phyloP scores from a whole-genome alignment of 1,140 invertebrate species.

The Drosophila carrolli region DNA sequence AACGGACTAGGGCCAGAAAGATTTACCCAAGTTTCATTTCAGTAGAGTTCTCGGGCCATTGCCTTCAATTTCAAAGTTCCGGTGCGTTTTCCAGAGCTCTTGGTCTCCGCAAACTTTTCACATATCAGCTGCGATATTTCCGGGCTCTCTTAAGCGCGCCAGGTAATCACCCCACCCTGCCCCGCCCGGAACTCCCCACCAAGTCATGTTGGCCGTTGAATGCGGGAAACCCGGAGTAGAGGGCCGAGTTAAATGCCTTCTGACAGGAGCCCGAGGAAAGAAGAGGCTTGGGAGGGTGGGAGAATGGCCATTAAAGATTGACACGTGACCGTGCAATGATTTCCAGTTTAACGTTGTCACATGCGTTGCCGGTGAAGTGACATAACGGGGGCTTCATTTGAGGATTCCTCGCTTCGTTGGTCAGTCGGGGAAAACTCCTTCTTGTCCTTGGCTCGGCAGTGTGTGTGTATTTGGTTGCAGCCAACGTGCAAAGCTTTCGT shows the following conservation, averaged over 20 bases:
- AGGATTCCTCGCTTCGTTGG: constrained; percentile 22
- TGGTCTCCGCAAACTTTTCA: constrained; percentile 24
- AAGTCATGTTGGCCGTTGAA: constrained; percentile 40
- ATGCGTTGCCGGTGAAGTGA: constrained; percentile 46
- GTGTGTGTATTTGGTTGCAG: constrained; percentile 50
- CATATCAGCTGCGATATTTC: constrained; percentile 32
- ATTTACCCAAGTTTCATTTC: constrained; percentile 2
- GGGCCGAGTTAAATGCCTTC: constrained; percentile 62
- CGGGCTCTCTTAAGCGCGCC: constrained; percentile 9
- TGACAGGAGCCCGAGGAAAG: constrained; percentile 47
- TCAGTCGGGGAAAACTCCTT: constrained; percentile 20
- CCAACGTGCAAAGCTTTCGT: constrained; percentile 76
- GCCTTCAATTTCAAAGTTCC: constrained; percentile 32
- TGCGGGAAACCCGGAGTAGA: constrained; percentile 36
- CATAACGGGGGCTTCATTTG: constrained; percentile 40
- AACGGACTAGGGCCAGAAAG: not conserved
- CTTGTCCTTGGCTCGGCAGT: constrained; percentile 8
- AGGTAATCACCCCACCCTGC: constrained; percentile 42
- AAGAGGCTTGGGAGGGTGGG: not conserved
- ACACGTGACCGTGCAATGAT: constrained; percentile 84
- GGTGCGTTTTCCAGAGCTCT: not conserved
- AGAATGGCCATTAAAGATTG: constrained; percentile 73
- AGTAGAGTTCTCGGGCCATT: constrained; percentile 12
- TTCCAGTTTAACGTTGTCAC: constrained; percentile 81
- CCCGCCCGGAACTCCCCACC: not conserved